Evolutionary conservation across 1,140 invertebrate genomes (phyloP), one percentile per base, ranked within the genome.

Genomic region (Pentalonia nigronervosa): DNA sequence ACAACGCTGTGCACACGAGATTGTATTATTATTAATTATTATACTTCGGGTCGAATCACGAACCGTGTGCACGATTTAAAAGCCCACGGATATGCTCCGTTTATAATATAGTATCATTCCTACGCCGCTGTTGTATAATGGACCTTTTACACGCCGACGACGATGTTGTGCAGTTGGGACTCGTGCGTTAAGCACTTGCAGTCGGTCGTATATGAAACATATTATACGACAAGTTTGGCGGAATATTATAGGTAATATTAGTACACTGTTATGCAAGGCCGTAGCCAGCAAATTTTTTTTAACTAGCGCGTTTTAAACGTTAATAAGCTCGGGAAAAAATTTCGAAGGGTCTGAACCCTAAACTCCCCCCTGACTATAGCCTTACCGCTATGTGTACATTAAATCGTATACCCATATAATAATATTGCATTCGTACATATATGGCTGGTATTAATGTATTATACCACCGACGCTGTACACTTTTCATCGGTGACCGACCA

Each of bases 21-120:
- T 41, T 84, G 50, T 87, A 87, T 47, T 87, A 47, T 48, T 87
- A 30, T 83, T 36, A 34, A 9, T 84, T 41, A 23, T 41, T 45
- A 4, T 34, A 50, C n/a, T 50, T 88, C 48, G n/a, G 20, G 20
- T 88, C 81, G 76, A 93, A 93, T 93, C 91, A 84, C 91, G 81
- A 93, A 86, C 91, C 81, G 67, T 93, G 81, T 93, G 56, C 81
- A 56, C 91, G 81, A 92, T 84, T 84, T 83, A 86, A 93, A 93
- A 93, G 48, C 91, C 91, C 81, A 86, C 50, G 81, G 91, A 83
- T 56, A 93, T 53, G 91, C 81, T 93, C 91, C n/a, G 86, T 81
- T 93, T 93, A 45, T 25, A 76, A 17, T 76, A 34, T 17, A n/a
- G 30, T 76, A n/a, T 76, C n/a, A 76, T 76, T 76, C 30, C 60